Base-by-base conservation (phyloP, 2,888 invertebrate genomes). In the Abrostola tripartita region DNA sequence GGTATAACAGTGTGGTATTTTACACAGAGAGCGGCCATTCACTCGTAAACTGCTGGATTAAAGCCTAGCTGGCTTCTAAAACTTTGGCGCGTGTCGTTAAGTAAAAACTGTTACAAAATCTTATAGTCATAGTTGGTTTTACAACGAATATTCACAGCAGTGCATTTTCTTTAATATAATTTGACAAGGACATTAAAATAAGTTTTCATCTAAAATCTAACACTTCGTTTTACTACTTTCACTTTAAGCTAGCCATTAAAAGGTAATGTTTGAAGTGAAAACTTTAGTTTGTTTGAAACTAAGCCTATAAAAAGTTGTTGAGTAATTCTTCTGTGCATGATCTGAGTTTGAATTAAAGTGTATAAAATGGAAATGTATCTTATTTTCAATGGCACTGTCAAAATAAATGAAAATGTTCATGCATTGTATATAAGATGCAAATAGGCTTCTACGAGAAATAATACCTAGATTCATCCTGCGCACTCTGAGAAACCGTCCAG, bases 21-120 rank as follows among this genome's bases (percentile, higher is more conserved):
- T 79, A 82, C 79, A 57, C 44, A 41, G 64, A 73, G 37, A 69
- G 59, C 70, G 68, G 69, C 75, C 66, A 78, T 74, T 71, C 68
- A 64, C 75, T 79, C 82, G 71, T 87, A 88, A 88, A 86, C 81
- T 82, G 77, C 58, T 55, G 77, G 81, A 81, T 86, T 87, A 80
- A 71, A 79, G 71, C 72, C 76, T 79, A 80, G 81, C 79, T 79
- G 37, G 71, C 75, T 64, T 68, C 67, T 66, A 59, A 80, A 87
- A 84, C 77, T 85, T 86, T 83, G 68, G 68, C 71, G 64, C 74
- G 74, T 70, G 65, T 69, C 67, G 65, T 74, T 75, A 68, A 74
- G 69, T 67, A 81, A 84, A 83, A 85, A 85, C 81, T 73, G 68
- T 66, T 71, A 69, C 71, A 78, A 73, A 61, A 72, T 79, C 71